Evolutionary conservation across 2,113 vertebrate genomes (phyloP), one percentile per base, ranked within the genome.

Genomic region (Megaceryle torquata): DNA sequence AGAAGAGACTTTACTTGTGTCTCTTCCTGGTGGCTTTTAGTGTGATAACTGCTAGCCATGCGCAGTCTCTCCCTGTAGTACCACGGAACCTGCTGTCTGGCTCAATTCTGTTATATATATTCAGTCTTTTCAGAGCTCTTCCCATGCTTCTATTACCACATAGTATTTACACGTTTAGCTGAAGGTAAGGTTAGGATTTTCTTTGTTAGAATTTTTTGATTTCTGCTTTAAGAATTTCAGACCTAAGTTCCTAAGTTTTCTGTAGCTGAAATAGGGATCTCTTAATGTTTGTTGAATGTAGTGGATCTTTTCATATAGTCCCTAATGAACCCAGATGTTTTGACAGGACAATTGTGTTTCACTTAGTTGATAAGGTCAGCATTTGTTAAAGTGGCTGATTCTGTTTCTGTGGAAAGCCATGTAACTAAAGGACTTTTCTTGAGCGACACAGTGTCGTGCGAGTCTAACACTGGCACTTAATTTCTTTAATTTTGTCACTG

Each of bases 301-400:
- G 44, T 61, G 41, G 15, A 43, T 53, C 50, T 82, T 94, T 53
- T 89, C 29, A 48, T 65, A 54, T 18, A 41, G 10, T 67, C 37
- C 91, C 13, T 86, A 60, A 39, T 75, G 68, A 60, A 80, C 11
- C 21, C 68, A n/a, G 29, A 93, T 92, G 33, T 91, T 94, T 64
- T 25, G 82, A 80, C 65, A 91, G 21, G 51, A 70, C 14, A 19
- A 2, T 63, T 93, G 56, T 75, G 35, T 63, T 95, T 90, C 41
- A 59, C 87, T 83, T 57, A 72, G 67, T 88, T 96, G 70, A 83
- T 89, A 96, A 94, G 75, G 41, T 91, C 91, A 60, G 26, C 61
- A 13, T 94, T 96, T 88, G 39, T 95, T 81, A 76, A 64, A 56
- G 31, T 75, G 33, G 9, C 21, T 61, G 64, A 28, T 68, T 67